phyloP scores from a whole-genome alignment of 2,888 invertebrate species.

The Eustalomyia histrio region DNA sequence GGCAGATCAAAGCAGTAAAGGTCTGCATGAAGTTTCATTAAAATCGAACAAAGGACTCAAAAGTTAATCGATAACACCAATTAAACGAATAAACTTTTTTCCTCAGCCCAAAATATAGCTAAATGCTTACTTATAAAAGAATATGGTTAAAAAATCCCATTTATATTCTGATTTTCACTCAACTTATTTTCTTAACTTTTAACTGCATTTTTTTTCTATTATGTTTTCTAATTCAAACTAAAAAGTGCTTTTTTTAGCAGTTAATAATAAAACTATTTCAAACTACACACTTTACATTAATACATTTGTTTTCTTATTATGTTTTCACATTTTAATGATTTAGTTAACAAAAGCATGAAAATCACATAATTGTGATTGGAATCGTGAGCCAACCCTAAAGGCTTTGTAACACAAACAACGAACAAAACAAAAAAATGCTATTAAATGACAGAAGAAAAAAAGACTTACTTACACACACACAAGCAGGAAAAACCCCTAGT shows the following conservation, averaged over 20 bases:
- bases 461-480: conserved; percentile 21
- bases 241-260: conserved; percentile 9
- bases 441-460: conserved; percentile 53
- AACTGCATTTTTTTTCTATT: conserved; percentile 31
- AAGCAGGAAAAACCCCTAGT: conserved; percentile 51
- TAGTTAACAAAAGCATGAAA: conserved; percentile 64
- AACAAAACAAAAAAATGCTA: conserved; percentile 35
- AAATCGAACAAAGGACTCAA: no score
- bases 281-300: conserved; percentile 22
- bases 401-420: conserved; percentile 48
- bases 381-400: conserved; percentile 64
- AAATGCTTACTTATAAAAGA: not conserved
- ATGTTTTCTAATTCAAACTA: not conserved
- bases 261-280: conserved; percentile 51
- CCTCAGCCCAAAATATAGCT: no score
- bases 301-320: conserved; percentile 3
- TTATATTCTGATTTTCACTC: conserved; percentile 29
- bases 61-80: no score
- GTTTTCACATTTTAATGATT: conserved; percentile 53
- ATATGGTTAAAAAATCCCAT: conserved; percentile 5
- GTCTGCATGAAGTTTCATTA: no score
- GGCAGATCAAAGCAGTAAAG: no score
- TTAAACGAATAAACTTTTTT: no score
- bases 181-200: conserved; percentile 41
- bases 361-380: conserved; percentile 65